Evolutionary conservation across 1,140 invertebrate genomes (phyloP).

Genomic region (Mamestra configurata): DNA sequence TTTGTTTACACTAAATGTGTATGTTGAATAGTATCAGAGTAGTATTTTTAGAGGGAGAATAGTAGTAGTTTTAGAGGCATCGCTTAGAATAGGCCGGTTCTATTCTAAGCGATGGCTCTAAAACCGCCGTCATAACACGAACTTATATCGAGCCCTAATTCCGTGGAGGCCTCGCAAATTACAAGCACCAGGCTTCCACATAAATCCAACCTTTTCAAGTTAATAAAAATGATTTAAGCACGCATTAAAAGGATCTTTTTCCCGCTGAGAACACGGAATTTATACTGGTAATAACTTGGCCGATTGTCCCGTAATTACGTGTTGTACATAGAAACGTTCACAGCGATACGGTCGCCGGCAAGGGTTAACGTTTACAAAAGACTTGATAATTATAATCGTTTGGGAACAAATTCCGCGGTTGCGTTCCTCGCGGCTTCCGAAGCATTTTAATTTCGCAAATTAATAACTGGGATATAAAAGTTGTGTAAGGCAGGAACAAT

Average conservation of each 20-base stretch:
- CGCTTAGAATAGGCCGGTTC: background rate
- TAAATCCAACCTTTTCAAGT: slow-evolving; percentile 82
- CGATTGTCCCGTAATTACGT: slow-evolving; percentile 71
- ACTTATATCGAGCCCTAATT: slow-evolving; percentile 37
- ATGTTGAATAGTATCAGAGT: no score
- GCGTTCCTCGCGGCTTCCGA: slow-evolving; percentile 42
- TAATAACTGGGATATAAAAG: slow-evolving; percentile 63
- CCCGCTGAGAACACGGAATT: slow-evolving; percentile 72
- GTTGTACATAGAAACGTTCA: slow-evolving; percentile 54
- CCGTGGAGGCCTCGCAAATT: slow-evolving; percentile 63
- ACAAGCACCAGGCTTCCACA: slow-evolving; percentile 69
- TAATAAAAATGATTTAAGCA: slow-evolving; percentile 85
- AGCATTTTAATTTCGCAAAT: slow-evolving; percentile 61
- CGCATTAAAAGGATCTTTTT: slow-evolving; percentile 80
- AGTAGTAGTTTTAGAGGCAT: no score
- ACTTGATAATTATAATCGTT: slow-evolving; percentile 42
- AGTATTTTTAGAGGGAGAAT: background rate
- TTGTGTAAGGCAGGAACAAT: slow-evolving; percentile 64
- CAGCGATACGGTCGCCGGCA: slow-evolving; percentile 1
- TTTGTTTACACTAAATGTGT: no score
- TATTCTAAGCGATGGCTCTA: background rate
- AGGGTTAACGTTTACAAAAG: slow-evolving; percentile 42
- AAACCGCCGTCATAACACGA: background rate
- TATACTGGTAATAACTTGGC: slow-evolving; percentile 77
- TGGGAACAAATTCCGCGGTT: slow-evolving; percentile 24